Base-by-base conservation (phyloP, 2,888 invertebrate genomes). In the Gymnosoma rotundatum region DNA sequence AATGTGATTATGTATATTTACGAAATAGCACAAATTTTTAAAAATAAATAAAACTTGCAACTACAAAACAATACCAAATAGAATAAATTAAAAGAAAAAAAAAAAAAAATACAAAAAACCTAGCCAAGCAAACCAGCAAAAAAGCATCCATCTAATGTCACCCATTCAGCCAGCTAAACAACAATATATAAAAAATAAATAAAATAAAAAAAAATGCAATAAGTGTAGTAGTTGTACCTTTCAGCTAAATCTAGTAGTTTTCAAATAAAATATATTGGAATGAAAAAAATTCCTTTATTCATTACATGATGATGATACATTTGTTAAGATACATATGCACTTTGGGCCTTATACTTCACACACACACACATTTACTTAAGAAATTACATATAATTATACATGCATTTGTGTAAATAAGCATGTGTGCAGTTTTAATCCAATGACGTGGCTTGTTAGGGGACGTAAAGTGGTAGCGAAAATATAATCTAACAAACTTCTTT, bases 211-310 rank as follows among this genome's bases (percentile, higher is more conserved):
- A 56, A 52, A 70, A 66, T 83, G 78, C 73, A 81, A 74, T 81
- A 74, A 74, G 73, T 74, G 48, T 69, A 73, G 54, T 74, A 78
- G 63, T 79, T 58, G 85, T 85, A 86, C 81, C 84, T 84, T 84
- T 78, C 36, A 82, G 76, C 72, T 82, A 58, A 78, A 76, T 82
- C 78, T 84, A 78, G 84, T 81, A 67, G 80, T 78, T 63, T 73
- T 67, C 83, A 78, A 83, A 85, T 85, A 80, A 86, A 83, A 83
- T 88, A 90, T 90, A 90, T 90, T 90, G 90, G 91, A 90, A 90
- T 90, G 90, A 90, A 90, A 89, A 90, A 90, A 90, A 90, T 90
- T 90, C 90, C 90, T 90, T 90, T 89, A 87, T 88, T 87, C 88
- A 86, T 86, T 83, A 78, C 83, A 66, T 83, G 74, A 66, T 76